Base-by-base conservation (phyloP, 2,797 vertebrate species). In the Lepilemur ruficaudatus region DNA sequence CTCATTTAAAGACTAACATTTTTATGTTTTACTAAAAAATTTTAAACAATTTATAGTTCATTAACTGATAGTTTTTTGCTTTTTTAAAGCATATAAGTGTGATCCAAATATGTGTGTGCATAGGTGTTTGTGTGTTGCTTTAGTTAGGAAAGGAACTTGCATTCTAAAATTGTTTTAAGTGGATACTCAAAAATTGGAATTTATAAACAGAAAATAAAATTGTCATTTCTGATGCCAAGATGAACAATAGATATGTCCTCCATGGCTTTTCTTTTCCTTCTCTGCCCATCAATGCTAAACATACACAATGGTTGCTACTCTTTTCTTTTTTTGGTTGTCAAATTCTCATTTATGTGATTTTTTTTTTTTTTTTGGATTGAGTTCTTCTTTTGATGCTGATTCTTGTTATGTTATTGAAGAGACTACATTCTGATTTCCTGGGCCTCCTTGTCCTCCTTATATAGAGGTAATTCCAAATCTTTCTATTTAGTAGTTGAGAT, bases 81-180 rank as follows among this genome's bases (percentile, higher is more conserved):
- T 94, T 79, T 61, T 46, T 32, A 76, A 82, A 95, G 25, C 17
- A 63, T 76, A 90, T 97, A 97, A 97, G 94, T 96, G 63, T 89
- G 94, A 97, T 93, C 85, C 95, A 97, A 98, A 97, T 97, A 65
- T 97, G 86, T 96, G 91, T 90, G 94, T 95, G 90, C 89, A 17
- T 65, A 8, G 52, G 97, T 97, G 96, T 70, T 91, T 91, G 8
- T 93, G 97, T 97, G 89, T 76, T 94, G 69, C 57, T 93, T 93
- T 72, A 88, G 35, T 75, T 97, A 57, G 30, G 94, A 72, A 97
- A 95, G 72, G 13, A 96, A 95, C 96, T 97, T 93, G 32, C 14
- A 81, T 93, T 97, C 73, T 76, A 65, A 76, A 94, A 50, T 13
- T 78, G 65, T 20, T 3, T 1, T 8, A 81, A 55, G 0, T 52